A percentile compares a stretch with the other conserved stretches of the same genome.
Evolutionary conservation across 1,140 invertebrate genomes (phyloP).

Genomic region (Calephelis nemesis): DNA sequence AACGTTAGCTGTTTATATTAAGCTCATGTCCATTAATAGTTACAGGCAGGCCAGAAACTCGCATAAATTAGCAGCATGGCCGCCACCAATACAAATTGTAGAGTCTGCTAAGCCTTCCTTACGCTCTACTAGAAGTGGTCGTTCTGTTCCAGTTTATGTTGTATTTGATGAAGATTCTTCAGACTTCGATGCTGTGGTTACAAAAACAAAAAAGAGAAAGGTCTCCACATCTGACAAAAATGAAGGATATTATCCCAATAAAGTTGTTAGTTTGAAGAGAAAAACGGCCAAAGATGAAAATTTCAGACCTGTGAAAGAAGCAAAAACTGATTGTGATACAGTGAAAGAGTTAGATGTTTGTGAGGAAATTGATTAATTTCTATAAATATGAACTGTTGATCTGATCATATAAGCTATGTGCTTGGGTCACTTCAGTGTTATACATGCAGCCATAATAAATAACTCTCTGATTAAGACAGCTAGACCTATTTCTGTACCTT

Average conservation of each 20-base stretch:
- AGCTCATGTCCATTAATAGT: slow-evolving; percentile 65
- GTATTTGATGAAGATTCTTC: slow-evolving; percentile 71
- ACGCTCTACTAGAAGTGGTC: slow-evolving; percentile 67
- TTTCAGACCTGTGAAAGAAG: slow-evolving; percentile 53
- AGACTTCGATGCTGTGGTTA: slow-evolving; percentile 64
- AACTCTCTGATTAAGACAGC: no score
- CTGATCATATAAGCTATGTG: background rate
- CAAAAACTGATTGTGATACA: slow-evolving; percentile 45
- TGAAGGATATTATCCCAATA: slow-evolving; percentile 53
- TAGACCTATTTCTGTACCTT: no score
- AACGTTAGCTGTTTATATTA: slow-evolving; percentile 65
- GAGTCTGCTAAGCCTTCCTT: slow-evolving; percentile 59
- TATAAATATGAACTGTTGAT: background rate
- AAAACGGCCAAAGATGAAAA: slow-evolving; percentile 62
- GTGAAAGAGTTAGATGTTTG: slow-evolving; percentile 27
- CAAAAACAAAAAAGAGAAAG: slow-evolving; percentile 65
- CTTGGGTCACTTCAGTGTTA: no score
- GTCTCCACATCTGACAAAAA: slow-evolving; percentile 54
- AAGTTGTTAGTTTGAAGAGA: slow-evolving; percentile 59
- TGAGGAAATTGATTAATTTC: slow-evolving; percentile 21
- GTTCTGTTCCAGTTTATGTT: slow-evolving; percentile 63
- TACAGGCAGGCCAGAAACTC: slow-evolving; percentile 63
- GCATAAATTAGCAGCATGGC: slow-evolving; percentile 55
- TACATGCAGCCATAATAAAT: no score
- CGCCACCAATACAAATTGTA: slow-evolving; percentile 62